phyloP scores from a whole-genome alignment of 2,113 vertebrate genomes.

The pig (Sus scrofa) region DNA sequence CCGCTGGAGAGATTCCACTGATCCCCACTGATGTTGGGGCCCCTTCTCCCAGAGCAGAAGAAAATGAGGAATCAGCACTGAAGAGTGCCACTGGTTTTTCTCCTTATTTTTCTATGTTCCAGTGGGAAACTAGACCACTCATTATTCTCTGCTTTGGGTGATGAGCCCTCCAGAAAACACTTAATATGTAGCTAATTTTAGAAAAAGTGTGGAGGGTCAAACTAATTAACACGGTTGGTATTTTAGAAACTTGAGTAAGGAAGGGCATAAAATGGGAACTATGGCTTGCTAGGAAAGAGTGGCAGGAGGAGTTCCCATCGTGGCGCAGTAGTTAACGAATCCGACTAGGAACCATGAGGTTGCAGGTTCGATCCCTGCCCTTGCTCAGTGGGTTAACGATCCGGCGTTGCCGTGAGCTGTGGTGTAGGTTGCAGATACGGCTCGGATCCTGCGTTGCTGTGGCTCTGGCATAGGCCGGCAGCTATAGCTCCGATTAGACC shows the following conservation, averaged over 20 bases:
- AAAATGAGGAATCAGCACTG: background rate
- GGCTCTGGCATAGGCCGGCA: too few relatives aligned
- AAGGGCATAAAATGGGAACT: too few relatives aligned
- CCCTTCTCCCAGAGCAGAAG: background rate
- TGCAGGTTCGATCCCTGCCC: too few relatives aligned
- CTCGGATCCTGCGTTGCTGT: too few relatives aligned
- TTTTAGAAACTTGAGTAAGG: background rate
- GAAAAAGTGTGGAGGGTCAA: background rate
- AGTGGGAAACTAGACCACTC: background rate
- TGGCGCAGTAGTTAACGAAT: too few relatives aligned
- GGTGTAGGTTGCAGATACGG: too few relatives aligned
- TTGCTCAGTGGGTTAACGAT: too few relatives aligned
- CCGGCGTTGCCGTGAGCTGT: too few relatives aligned
- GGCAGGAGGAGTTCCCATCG: too few relatives aligned
- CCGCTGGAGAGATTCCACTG: background rate
- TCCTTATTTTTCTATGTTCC: background rate
- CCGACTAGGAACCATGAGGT: too few relatives aligned
- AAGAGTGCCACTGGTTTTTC: background rate
- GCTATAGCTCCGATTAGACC: too few relatives aligned
- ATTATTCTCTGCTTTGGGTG: background rate
- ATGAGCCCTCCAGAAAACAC: background rate
- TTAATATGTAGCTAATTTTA: background rate
- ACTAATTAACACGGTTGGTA: background rate
- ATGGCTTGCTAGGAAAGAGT: background rate
- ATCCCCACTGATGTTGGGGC: background rate